These are phyloP conservation scores for Astur gentilis DNA, from an alignment of 2,113 vertebrate species.

Conservation along the genomic window DNA sequence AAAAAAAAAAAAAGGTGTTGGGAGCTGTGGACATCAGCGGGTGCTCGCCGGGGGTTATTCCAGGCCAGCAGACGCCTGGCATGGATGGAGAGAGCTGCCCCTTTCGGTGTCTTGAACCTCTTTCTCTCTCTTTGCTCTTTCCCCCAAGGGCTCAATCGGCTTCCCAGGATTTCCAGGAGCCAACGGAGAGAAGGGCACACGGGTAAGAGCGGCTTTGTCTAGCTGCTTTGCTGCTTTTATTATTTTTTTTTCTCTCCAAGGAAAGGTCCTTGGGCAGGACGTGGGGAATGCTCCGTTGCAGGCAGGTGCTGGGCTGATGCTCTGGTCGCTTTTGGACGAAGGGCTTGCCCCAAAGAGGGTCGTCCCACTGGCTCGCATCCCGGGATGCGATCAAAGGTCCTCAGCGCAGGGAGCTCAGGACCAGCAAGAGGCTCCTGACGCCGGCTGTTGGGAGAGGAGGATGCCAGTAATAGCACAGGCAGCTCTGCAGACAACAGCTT, in stretches of 20 bases:
- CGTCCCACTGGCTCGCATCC: background rate
- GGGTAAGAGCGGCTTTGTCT: conserved; percentile 74
- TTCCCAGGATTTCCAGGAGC: conserved; percentile 95
- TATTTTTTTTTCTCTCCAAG: no score
- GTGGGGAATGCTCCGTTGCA: fast-evolving
- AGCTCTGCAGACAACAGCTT: background rate
- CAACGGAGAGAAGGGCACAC: conserved; percentile 94
- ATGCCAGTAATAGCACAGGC: background rate
- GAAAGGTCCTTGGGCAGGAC: background rate
- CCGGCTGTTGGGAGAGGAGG: background rate
- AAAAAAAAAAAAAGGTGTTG: no score
- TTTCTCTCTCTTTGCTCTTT: background rate
- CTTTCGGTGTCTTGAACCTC: background rate
- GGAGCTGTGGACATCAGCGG: background rate
- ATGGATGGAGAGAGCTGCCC: background rate
- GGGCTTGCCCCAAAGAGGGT: background rate
- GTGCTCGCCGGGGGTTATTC: background rate
- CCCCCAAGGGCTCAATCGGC: conserved; percentile 87
- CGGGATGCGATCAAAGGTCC: background rate
- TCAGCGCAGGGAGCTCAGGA: background rate
- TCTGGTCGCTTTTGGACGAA: fast-evolving
- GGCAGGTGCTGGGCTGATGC: background rate
- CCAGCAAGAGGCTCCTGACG: background rate
- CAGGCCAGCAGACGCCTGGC: background rate
- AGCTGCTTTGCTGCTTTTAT: background rate